These are phyloP conservation scores for Lobophora halterata DNA, from an alignment of 2,888 invertebrate genomes.

Conservation along the genomic window DNA sequence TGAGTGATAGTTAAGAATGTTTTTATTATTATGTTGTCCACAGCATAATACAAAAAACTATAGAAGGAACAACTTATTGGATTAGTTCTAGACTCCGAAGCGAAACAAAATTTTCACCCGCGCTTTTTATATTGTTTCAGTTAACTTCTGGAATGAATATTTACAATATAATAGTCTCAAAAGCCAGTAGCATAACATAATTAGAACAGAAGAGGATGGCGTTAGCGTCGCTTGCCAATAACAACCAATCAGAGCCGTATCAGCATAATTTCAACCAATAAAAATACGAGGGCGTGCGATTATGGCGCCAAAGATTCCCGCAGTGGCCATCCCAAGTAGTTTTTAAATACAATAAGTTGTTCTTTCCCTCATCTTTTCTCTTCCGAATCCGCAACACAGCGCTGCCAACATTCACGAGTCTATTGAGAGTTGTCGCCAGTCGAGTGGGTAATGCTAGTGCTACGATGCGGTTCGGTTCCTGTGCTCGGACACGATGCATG, in stretches of 20 bases:
- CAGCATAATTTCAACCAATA: conserved; percentile 17
- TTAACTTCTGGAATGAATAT: conserved; percentile 28
- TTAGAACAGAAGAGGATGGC: conserved; percentile 20
- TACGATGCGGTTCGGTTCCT: conserved; percentile 22
- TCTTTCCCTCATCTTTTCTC: conserved; percentile 46
- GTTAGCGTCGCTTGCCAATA: conserved; percentile 22
- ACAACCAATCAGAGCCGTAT: conserved; percentile 20
- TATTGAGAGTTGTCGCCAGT: conserved; percentile 22
- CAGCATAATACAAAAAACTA: conserved; percentile 29
- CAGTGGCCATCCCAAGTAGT: conserved; percentile 20
- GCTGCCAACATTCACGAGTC: conserved; percentile 42
- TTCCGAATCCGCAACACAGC: conserved; percentile 54
- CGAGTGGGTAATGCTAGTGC: conserved; percentile 34
- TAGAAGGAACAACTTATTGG: conserved; percentile 35
- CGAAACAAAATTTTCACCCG: conserved; percentile 16
- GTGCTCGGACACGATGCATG: conserved; percentile 25
- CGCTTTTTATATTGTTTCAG: conserved; percentile 27
- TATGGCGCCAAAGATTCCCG: conserved; percentile 21
- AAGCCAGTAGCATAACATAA: conserved; percentile 20
- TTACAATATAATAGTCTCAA: conserved; percentile 26
- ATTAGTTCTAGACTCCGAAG: conserved; percentile 11
- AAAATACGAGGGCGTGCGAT: conserved; percentile 16
- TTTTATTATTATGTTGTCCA: conserved; percentile 23
- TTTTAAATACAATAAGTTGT: conserved; percentile 42
- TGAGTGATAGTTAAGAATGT: not conserved